Evolutionary conservation across 2,888 invertebrate genomes (phyloP), one percentile per base, ranked within the genome.

Genomic region (Hypena proboscidalis): DNA sequence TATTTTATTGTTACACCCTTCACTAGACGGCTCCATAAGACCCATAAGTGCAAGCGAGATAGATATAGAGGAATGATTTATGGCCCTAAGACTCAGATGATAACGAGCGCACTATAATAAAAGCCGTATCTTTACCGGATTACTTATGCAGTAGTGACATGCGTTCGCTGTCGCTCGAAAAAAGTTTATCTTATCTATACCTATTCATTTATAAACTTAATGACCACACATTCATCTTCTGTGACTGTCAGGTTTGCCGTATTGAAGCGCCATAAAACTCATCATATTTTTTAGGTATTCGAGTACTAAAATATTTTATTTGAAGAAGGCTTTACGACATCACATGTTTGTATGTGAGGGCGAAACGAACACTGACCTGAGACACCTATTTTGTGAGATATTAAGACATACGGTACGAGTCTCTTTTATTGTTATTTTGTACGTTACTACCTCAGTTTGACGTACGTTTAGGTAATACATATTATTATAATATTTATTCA

Each of bases 281-380:
- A 46, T 42, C 26, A 42, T 62, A 55, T 54, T 58, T 43, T 66
- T 63, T 63, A 53, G 63, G 26, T 32, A 11, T 37, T 36, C 19
- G 5, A 25, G 39, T 63, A 58, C 42, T 52, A 62, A 66, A 62
- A 50, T 52, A 53, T 66, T 66, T 66, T 67, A 67, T 62, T 57
- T 39, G 46, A 30, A 37, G 26, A 57, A 45, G 54, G 47, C 55
- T 67, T 65, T 67, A 67, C 52, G 66, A 50, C 25, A 33, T 32
- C 43, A 49, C 50, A 55, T 54, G 46, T 29, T 43, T 54, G 33
- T 59, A 56, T 45, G 54, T 53, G 41, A 51, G 48, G 38, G 0
- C 32, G 51, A 39, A 32, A 45, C 48, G 42, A 43, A 23, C 36
- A 20, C 41, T 44, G 38, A 43, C 32, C 37, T 38, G 3, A 41